Evolutionary conservation across 1,140 invertebrate genomes (phyloP), one percentile per base, ranked within the genome.

Genomic region (Streblospio benedicti): DNA sequence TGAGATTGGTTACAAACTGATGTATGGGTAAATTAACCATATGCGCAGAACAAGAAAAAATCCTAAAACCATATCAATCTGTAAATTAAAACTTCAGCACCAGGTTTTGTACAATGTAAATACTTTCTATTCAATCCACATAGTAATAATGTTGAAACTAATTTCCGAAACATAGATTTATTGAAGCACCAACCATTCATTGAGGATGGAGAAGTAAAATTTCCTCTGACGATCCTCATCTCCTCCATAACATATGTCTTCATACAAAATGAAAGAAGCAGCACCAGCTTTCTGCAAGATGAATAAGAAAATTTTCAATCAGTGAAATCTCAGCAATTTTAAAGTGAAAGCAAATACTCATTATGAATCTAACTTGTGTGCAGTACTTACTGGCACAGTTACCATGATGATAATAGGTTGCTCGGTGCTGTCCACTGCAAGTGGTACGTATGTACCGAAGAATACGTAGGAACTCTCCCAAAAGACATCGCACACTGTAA

Each of bases 401-500:
- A 69, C 69, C 1, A 73, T 38, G 5, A 74, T 50, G 27, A 72
- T 60, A 12, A 33, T 16, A 9, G 72, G 74, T 47, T 76, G 72
- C n/a, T 66, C 63, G 41, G 60, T 56, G 9, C 31, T 2, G 2
- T 66, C 58, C 16, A 59, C 54, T 67, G 61, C 28, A 65, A 62
- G 52, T 67, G 73, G 71, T 1, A 73, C 49, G 64, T 83, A 86
- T 0, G 85, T 80, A 0, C 82, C 86, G 62, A 85, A 81, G 79
- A 90, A 90, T 63, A 87, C 85, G 70, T 83, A 87, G 32, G 84
- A 90, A 0, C 87, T 86, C 59, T 88, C 76, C 87, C 87, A 89
- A 52, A 81, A 66, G 3, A 86, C 72, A 50, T 79, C 80, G 27
- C 81, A 72, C n/a, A 83, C 78, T 71, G 82, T 76, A 41, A 84